Base-by-base conservation (phyloP, 2,113 vertebrate species). In the Astatotilapia flaviijosephi region DNA sequence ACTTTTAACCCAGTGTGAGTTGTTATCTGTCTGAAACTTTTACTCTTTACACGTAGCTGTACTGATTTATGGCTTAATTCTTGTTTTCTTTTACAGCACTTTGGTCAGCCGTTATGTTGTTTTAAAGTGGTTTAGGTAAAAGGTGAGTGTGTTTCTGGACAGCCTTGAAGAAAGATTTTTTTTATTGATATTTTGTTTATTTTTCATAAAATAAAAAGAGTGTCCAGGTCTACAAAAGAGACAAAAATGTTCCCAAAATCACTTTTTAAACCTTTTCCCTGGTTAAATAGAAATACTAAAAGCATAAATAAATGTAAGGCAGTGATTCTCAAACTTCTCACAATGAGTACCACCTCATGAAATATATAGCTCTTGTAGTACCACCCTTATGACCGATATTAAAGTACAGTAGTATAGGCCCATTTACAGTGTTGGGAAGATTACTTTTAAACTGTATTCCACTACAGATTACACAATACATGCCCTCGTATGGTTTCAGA, bases 401-500 rank as follows among this genome's bases (percentile, higher is more conserved):
- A 54, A 54, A 54, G 10, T 4, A 4, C 2, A 54, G 53, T 0
- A 4, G 53, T 54, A 12, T 54, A 54, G 53, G n/a, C 53, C 6
- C 4, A 55, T 55, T 55, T 23, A 55, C 11, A 55, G 53, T 55
- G 4, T 55, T 55, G 53, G 21, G 6, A 55, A 55, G 0, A 19
- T 53, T 53, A 19, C 47, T 9, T 19, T 51, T 19, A 19, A 49
- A 49, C 47, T 49, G 47, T 49, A 49, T 51, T 51, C 47, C 47
- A 51, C 17, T 51, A 51, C 47, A 51, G 0, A 11, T 53, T 53
- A 55, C 53, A 55, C 6, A 55, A 55, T 54, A 23, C 53, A 23
- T 55, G 0, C 53, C 1, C 53, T 23, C 2, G 2, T 23, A 13
- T 55, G 1, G 11, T 23, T 55, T 0, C 2, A 0, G 53, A 55